Base-by-base conservation (phyloP, 2,888 invertebrate genomes). In the Petrolisthes manimaculis region DNA sequence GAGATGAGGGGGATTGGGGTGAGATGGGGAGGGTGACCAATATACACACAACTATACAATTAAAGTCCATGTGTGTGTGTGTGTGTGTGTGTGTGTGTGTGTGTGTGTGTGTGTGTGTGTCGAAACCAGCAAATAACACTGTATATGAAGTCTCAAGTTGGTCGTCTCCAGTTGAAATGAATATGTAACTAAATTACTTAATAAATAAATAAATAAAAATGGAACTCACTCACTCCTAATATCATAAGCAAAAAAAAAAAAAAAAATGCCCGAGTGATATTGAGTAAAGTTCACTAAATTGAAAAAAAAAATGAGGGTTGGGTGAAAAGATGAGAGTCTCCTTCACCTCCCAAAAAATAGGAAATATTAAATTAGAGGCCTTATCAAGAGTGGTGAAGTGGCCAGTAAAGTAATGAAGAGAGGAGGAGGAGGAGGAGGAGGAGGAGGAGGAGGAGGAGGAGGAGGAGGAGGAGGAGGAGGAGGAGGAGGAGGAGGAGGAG, bases 191-290 rank as follows among this genome's bases (percentile, higher is more conserved):
- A 37, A 37, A 37, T 37, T 37, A 37, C 37, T 37, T 37, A 61
- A 61, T 12, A 61, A 61, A 61, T 61, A 18, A 37, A 37, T 53
- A 24, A 51, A 14, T 21, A 78, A 78, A 78, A 2, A 37, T 12
- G 21, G 37, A 78, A 78, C 21, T 21, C 54, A 78, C 21, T 21
- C 54, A 37, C n/a, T 54, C n/a, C 51, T 54, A 56, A 21, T 14
- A 56, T 79, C n/a, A 4, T 18, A 79, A 79, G n/a, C 5, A 79
- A 79, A 79, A 71, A n/a, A n/a, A 71, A 71, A 71, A 71, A 71
- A 71, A 71, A 71, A 71, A 71, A 71, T n/a, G 4, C 9, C 12
- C 9, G 61, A 61, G 61, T 12, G 61, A 61, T 12, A 61, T 61
- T 61, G 12, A 61, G 61, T 61, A 18, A 18, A 61, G 61, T 61